These are phyloP conservation scores for Sycon ciliatum DNA, from an alignment of 37 sponge, comb jelly and placozoan species.

Conservation along the genomic window DNA sequence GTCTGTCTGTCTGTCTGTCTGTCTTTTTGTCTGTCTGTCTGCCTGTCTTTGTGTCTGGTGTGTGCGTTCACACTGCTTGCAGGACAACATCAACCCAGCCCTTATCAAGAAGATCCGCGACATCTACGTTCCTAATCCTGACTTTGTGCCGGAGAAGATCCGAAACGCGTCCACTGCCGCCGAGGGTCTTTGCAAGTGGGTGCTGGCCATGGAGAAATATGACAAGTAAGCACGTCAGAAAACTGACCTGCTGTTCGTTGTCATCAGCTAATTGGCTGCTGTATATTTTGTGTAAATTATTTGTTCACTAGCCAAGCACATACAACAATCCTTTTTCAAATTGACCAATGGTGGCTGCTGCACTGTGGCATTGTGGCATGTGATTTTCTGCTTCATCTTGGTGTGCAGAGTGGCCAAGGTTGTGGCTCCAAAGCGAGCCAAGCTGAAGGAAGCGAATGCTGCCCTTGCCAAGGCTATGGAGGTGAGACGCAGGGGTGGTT, in stretches of 20 bases:
- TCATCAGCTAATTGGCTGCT: not conserved
- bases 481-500: constrained; percentile 1
- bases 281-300: not conserved
- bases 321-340: too few relatives aligned
- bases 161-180: constrained; percentile 85
- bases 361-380: too few relatives aligned
- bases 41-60: too few relatives aligned
- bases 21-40: too few relatives aligned
- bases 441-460: constrained; percentile 74
- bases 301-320: not conserved
- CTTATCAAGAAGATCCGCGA: constrained; percentile 74
- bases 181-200: constrained; percentile 97
- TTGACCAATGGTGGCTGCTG: too few relatives aligned
- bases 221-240: constrained; percentile 50
- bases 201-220: constrained; percentile 84
- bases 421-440: constrained; percentile 90
- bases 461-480: constrained; percentile 85
- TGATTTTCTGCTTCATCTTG: not conserved
- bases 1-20: too few relatives aligned
- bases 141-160: constrained; percentile 92
- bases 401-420: constrained; percentile 72
- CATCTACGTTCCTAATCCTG: constrained; percentile 74
- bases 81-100: constrained; percentile 75
- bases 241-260: not conserved
- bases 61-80: not conserved